A percentile compares a stretch with the other conserved stretches of the same genome.
phyloP scores from a whole-genome alignment of 2,797 vertebrate species.

The Lagodon rhomboides region DNA sequence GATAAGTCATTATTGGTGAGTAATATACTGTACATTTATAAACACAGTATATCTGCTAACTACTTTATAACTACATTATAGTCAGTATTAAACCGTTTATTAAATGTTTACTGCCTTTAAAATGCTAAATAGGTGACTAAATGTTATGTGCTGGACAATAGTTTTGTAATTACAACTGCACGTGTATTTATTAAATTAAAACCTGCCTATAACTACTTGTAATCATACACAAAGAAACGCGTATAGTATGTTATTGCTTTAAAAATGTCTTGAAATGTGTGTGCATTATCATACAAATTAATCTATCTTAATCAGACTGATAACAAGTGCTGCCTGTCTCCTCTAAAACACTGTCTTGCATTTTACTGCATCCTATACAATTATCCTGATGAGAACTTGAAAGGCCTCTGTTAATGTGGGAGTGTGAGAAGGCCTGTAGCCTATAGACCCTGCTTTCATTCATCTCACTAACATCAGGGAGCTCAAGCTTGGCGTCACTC shows the following conservation, averaged over 20 bases:
- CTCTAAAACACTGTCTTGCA: conserved; percentile 48
- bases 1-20: not conserved
- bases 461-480: conserved; percentile 84
- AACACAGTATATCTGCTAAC: not conserved
- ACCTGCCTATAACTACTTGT: not conserved
- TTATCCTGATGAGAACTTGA: conserved; percentile 80
- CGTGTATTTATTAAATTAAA: not conserved
- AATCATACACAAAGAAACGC: not conserved
- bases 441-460: conserved; percentile 81
- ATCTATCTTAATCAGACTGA: conserved; percentile 40
- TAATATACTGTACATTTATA: not conserved
- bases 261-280: not conserved
- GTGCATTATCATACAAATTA: conserved; percentile 7
- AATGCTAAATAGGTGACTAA: not conserved
- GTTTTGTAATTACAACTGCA: not conserved
- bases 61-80: not conserved
- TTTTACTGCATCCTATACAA: conserved; percentile 66
- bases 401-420: conserved; percentile 78
- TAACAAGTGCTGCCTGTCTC: conserved; percentile 41
- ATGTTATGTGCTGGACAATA: not conserved
- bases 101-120: not conserved
- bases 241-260: conserved; percentile 4
- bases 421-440: conserved; percentile 80
- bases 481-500: conserved; percentile 80
- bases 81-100: not conserved